Percentiles rank a stretch among this genome's conserved stretches.
Evolutionary conservation across 2,113 vertebrate genomes (phyloP).

Genomic region (Nesogale talazaci): DNA sequence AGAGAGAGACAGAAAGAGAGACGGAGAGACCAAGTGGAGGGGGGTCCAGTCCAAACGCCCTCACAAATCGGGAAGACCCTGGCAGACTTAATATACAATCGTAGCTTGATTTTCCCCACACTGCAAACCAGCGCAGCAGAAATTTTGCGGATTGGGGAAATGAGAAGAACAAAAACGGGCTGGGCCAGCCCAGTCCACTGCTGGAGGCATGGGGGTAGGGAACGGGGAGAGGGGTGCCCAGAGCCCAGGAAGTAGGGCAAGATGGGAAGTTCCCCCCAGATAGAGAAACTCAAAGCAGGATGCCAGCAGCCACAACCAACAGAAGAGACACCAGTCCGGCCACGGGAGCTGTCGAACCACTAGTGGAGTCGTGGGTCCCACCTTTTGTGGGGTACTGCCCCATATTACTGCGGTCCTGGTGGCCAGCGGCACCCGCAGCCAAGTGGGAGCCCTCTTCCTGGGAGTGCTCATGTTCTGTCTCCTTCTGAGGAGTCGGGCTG

Average conservation of each 20-base stretch:
- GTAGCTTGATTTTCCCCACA: conserved; percentile 33
- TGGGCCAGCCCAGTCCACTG: conserved; percentile 77
- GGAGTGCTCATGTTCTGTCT: background rate
- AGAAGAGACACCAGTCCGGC: background rate
- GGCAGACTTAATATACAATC: conserved; percentile 21
- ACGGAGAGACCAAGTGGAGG: too few relatives aligned
- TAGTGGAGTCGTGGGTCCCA: background rate
- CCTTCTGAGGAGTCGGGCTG: background rate
- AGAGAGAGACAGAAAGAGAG: too few relatives aligned
- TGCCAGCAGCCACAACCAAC: background rate
- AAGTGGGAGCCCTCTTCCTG: rapidly evolving
- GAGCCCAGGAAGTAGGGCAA: background rate
- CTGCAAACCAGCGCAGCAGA: conserved; percentile 73
- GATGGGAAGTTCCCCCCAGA: background rate
- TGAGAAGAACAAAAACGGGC: background rate
- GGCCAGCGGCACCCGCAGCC: conserved; percentile 43
- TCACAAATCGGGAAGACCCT: background rate
- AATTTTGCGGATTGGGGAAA: background rate
- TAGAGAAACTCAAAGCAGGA: conserved; percentile 37
- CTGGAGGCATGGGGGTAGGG: too few relatives aligned
- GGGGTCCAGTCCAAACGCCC: background rate
- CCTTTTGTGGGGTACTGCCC: background rate
- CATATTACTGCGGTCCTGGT: conserved; percentile 74
- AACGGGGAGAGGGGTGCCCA: background rate
- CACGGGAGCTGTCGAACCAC: background rate